Conservation (phyloP, 1,140 invertebrate genomes). For the Bombus pyrosoma region DNA sequence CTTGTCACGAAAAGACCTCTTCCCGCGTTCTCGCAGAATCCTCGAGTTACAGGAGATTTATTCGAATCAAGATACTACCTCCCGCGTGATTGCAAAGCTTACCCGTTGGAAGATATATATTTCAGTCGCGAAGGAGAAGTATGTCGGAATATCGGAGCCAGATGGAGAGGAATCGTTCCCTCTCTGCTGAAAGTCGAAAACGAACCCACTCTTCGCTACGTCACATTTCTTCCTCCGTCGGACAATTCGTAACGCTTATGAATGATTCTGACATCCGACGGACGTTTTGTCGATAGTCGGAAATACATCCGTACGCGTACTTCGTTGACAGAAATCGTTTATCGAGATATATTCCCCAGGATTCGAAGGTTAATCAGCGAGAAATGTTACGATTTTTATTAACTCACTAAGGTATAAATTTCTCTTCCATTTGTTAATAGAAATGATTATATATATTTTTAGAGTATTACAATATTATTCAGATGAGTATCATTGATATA, state of each 20-base stretch:
- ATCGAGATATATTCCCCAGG: background rate
- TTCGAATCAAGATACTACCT: constrained; percentile 71
- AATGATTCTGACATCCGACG: constrained; percentile 20
- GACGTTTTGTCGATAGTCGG: constrained; percentile 15
- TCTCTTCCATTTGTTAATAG: no score
- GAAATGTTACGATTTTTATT: background rate
- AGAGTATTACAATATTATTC: no score
- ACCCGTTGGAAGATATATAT: constrained; percentile 65
- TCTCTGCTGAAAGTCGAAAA: constrained; percentile 17
- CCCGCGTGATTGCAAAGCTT: constrained; percentile 65
- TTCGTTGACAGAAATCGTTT: constrained; percentile 20
- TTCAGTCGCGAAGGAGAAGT: constrained; percentile 65
- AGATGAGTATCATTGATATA: no score
- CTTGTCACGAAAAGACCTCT: constrained; percentile 62
- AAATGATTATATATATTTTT: background rate
- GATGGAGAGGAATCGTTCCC: constrained; percentile 27
- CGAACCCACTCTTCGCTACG: constrained; percentile 25
- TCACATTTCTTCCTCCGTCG: constrained; percentile 2
- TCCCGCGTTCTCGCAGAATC: constrained; percentile 41
- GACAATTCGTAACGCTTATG: constrained; percentile 31
- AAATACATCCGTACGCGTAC: background rate
- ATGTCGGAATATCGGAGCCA: constrained; percentile 53
- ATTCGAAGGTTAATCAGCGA: background rate
- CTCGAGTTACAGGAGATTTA: constrained; percentile 72
- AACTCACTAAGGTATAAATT: background rate